These are phyloP conservation scores for Nyctalus aviator DNA, from an alignment of 2,797 vertebrate genomes.

Conservation along the genomic window DNA sequence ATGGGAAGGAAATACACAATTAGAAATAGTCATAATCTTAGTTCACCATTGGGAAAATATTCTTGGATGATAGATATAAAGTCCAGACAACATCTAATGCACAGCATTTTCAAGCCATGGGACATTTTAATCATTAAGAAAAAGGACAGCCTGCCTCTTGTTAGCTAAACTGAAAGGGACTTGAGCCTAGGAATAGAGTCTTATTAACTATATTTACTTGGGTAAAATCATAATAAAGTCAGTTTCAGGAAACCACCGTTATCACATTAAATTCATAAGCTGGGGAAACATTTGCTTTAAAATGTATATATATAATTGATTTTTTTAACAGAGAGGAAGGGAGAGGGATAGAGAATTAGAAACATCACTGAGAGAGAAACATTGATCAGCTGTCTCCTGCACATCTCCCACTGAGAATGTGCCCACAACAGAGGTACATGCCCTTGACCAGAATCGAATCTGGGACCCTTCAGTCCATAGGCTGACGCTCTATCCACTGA, in stretches of 20 bases:
- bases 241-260: neutral
- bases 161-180: neutral
- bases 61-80: neutral
- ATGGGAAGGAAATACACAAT: neutral
- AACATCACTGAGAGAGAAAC: too few species aligned
- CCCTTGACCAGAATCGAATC: too few species aligned
- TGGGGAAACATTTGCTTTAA: neutral
- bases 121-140: neutral
- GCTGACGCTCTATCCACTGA: too few species aligned
- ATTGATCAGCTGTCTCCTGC: too few species aligned
- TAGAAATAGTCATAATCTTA: conserved; percentile 32
- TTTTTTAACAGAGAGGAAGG: too few species aligned
- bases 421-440: too few species aligned
- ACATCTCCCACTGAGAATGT: too few species aligned
- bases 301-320: too few species aligned
- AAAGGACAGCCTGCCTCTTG: neutral
- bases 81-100: neutral
- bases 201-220: neutral
- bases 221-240: neutral
- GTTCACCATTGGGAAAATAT: neutral
- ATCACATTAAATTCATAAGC: neutral
- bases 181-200: neutral
- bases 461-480: too few species aligned
- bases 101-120: neutral
- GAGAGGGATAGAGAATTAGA: too few species aligned